Base-by-base conservation (phyloP, 2,113 vertebrate genomes). In the Ophiodon elongatus region DNA sequence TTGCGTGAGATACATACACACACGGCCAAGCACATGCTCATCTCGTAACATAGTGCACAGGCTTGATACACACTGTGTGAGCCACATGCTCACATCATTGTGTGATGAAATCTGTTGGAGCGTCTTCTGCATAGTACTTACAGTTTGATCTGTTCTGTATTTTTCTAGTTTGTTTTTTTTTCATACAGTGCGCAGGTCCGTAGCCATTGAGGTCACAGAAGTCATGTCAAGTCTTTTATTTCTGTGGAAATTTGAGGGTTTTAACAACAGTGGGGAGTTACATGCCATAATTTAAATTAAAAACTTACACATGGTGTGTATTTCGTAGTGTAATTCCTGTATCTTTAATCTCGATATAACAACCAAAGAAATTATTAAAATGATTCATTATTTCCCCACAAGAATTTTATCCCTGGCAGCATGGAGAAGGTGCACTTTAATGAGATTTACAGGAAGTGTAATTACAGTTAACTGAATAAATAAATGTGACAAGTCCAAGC, bases 1-100 rank as follows among this genome's bases (percentile, higher is more conserved):
- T 88, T 88, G 76, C 29, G 76, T 78, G 74, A 91, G 81, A 90
- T 67, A 74, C 84, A 85, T 63, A 79, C 65, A 25, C 70, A 67
- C 73, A 71, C 83, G 80, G 71, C 70, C 66, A 23, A 57, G 59
- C 84, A 67, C 68, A 60, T 65, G 65, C 80, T 77, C 62, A 59
- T 67, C 43, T 63, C 19, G 79, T 68, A 63, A 64, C 77, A 14
- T 27, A 57, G 54, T 2, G 68, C 65, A 67, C 65, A 47, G 27
- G 11, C 54, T 66, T 47, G 27, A 72, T 76, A 39, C 62, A 35
- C 67, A 33, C 47, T 13, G 63, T 17, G 5, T 75, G 27, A 68
- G 50, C 19, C 76, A 69, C 69, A 73, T 62, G 60, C 4, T 45
- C 13, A 23, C 10, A 1, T 17, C 43, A 8, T 37, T 60, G 37